Evolutionary conservation across 2,888 invertebrate species (phyloP).

Genomic region (Xylocampa areola): DNA sequence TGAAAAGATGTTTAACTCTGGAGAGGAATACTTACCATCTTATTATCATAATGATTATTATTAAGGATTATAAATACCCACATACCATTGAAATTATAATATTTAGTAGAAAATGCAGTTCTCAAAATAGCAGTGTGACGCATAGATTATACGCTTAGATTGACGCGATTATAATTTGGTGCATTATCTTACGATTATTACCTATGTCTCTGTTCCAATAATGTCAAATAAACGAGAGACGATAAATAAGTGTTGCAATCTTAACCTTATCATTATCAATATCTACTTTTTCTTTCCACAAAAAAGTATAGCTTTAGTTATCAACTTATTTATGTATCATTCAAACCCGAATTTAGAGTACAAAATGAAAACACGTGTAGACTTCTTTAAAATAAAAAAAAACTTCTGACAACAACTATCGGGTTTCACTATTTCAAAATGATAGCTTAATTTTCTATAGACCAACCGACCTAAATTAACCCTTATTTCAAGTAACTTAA

Average conservation of each 20-base stretch:
- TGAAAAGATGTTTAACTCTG: too few species aligned
- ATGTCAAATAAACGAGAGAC: constrained; percentile 12
- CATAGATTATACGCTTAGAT: too few species aligned
- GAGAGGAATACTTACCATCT: too few species aligned
- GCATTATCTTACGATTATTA: not conserved
- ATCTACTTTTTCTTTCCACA: constrained; percentile 27
- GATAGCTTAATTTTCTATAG: constrained; percentile 72
- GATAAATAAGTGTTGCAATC: constrained; percentile 12
- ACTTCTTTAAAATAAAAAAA: constrained; percentile 63
- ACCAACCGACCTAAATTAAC: constrained; percentile 41
- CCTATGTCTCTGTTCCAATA: constrained; percentile 16
- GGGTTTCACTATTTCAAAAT: constrained; percentile 72
- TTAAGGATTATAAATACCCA: not conserved
- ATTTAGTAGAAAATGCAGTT: constrained; percentile 47
- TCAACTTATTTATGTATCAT: not conserved
- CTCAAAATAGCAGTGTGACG: constrained; percentile 30
- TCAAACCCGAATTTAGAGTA: constrained; percentile 33
- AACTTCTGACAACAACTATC: constrained; percentile 70
- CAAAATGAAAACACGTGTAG: constrained; percentile 63
- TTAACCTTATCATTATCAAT: too few species aligned
- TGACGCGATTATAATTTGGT: too few species aligned
- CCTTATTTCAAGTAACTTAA: constrained; percentile 32
- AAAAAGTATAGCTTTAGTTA: too few species aligned
- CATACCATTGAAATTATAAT: not conserved
- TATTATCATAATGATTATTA: too few species aligned